These are phyloP conservation scores for Platycnemis pennipes DNA, from an alignment of 2,888 invertebrate species.

Conservation along the genomic window DNA sequence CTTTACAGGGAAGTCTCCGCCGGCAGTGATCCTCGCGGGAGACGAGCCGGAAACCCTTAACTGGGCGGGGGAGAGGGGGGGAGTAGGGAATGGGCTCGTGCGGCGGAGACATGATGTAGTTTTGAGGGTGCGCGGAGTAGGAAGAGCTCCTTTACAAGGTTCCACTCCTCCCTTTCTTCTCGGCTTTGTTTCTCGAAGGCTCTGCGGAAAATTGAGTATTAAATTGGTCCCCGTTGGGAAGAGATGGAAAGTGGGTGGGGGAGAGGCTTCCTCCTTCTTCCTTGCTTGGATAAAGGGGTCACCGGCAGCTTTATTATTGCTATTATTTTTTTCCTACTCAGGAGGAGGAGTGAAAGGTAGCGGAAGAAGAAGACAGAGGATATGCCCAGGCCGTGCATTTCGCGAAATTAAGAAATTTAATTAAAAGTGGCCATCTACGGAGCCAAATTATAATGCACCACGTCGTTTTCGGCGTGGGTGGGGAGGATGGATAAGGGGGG, in stretches of 20 bases:
- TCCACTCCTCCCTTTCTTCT: background rate
- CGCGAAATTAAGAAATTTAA: slow-evolving; percentile 64
- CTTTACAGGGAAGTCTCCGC: background rate
- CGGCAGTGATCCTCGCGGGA: background rate
- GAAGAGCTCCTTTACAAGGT: background rate
- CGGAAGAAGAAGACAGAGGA: background rate
- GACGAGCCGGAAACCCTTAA: background rate
- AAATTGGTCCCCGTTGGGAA: background rate
- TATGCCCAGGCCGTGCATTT: slow-evolving; percentile 31
- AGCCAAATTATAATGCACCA: slow-evolving; percentile 52
- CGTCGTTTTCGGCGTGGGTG: slow-evolving; percentile 34
- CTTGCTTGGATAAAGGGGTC: too few species aligned
- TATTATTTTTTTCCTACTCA: too few species aligned
- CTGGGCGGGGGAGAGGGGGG: background rate
- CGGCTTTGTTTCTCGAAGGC: slow-evolving; percentile 48
- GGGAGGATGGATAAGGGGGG: background rate
- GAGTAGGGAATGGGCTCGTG: background rate
- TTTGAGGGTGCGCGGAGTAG: background rate
- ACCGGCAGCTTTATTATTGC: too few species aligned
- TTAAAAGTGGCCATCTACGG: slow-evolving; percentile 54
- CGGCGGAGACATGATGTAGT: background rate
- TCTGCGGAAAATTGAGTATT: slow-evolving; percentile 40
- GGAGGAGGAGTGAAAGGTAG: background rate
- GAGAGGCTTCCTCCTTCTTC: background rate
- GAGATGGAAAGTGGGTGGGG: background rate